phyloP scores from a whole-genome alignment of 1,140 invertebrate species.

The Drosophila repletoides region DNA sequence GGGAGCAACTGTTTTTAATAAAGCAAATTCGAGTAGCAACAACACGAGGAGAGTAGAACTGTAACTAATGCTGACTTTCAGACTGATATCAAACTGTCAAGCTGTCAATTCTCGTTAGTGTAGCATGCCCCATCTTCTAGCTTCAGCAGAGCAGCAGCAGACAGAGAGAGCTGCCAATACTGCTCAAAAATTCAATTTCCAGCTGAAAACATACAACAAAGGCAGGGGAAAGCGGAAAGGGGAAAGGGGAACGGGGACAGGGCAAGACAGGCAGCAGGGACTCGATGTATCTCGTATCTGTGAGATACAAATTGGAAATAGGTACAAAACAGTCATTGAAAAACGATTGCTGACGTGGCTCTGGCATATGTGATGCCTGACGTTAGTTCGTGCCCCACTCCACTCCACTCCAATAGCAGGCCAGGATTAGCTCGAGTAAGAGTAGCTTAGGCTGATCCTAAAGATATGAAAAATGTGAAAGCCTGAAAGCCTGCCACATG shows the following conservation, averaged over 20 bases:
- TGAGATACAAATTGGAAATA: constrained; percentile 71
- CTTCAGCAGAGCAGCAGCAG: constrained; percentile 11
- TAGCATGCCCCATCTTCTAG: too few species aligned
- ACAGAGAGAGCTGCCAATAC: constrained; percentile 35
- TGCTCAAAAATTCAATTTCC: constrained; percentile 80
- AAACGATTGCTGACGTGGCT: constrained; percentile 73
- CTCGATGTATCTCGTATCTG: constrained; percentile 18
- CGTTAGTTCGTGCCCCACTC: background rate
- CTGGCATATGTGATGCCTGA: constrained; percentile 52
- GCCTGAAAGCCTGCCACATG: constrained; percentile 49
- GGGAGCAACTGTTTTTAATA: constrained; percentile 50
- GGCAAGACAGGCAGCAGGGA: background rate
- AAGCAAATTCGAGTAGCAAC: constrained; percentile 45
- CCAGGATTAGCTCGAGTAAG: constrained; percentile 44
- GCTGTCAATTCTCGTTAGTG: constrained; percentile 76
- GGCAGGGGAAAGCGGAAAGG: background rate
- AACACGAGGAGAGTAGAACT: constrained; percentile 27
- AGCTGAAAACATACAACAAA: constrained; percentile 65
- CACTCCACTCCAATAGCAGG: background rate
- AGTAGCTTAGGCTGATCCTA: constrained; percentile 12
- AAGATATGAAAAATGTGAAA: constrained; percentile 55
- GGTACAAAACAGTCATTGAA: constrained; percentile 72
- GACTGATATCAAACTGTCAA: constrained; percentile 77
- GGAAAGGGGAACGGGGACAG: background rate
- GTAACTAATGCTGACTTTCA: constrained; percentile 77